Base-by-base conservation (phyloP, 2,888 invertebrate species). In the Pediacus dermestoides region DNA sequence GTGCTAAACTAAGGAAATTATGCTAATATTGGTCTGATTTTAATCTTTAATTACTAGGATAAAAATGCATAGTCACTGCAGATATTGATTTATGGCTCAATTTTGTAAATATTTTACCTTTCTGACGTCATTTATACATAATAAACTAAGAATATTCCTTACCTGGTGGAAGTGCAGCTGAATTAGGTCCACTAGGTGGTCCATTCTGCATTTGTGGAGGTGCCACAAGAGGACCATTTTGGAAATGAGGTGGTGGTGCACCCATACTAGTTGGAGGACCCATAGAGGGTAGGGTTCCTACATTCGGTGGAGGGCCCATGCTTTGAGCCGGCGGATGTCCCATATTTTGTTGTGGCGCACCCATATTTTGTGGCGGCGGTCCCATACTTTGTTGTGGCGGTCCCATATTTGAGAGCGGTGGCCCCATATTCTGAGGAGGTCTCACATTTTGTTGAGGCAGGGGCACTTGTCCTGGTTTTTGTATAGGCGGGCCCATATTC, bases 381-480 rank as follows among this genome's bases (percentile, higher is more conserved):
- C 8, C 26, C 26, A 26, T 26, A 26, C 10, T 26, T n/a, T 26
- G 64, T 18, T 64, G 67, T 12, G 63, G 61, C 43, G 18, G 32
- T 28, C 16, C 14, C 46, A 30, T 57, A 53, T 30, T 63, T 14
- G 57, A 64, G 21, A 64, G 67, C 11, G 63, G 61, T 44, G 18
- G 32, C 26, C 16, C 14, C 21, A 18, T 18, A 18, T n/a, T 18
- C n/a, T 18, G 21, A 8, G 2, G 48, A 15, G 50, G 43, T 37
- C 54, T 46, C 14, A 50, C 53, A 23, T 51, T 49, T 31, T 55
- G 54, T 26, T 57, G 46, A 16, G 48, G 42, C 11, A 39, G 31
- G 37, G 50, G 52, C 21, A 44, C 50, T 25, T 52, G 42, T 9
- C 52, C 50, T 30, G 55, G 47, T 42, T n/a, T n/a, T n/a, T n/a